Conservation (phyloP, 1,140 invertebrate species). For the Sinella curviseta region DNA sequence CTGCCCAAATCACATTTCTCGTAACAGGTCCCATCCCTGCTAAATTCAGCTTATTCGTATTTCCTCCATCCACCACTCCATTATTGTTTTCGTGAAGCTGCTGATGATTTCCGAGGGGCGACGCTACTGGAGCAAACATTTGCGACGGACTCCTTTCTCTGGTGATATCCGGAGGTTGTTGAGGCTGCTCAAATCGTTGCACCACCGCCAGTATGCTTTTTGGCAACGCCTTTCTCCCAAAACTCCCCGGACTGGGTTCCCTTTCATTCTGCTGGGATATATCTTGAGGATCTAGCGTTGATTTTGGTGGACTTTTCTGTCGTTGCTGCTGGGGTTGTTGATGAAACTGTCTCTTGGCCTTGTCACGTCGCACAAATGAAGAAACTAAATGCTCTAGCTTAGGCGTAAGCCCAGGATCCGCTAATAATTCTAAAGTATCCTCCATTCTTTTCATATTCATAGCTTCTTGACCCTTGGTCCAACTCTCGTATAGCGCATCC, state of each 20-base stretch:
- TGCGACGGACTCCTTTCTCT: not conserved
- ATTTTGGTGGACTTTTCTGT: slow-evolving; percentile 23
- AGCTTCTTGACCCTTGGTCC: slow-evolving; percentile 43
- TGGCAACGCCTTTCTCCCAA: slow-evolving; percentile 42
- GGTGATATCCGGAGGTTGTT: not conserved
- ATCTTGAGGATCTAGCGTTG: slow-evolving; percentile 11
- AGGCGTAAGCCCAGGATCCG: slow-evolving; percentile 37
- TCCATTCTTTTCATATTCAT: slow-evolving; percentile 45
- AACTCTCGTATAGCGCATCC: slow-evolving; percentile 48
- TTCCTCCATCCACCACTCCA: not conserved
- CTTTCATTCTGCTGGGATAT: slow-evolving; percentile 13
- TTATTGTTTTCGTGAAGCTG: not conserved
- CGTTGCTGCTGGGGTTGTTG: slow-evolving; percentile 35
- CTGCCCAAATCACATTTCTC: slow-evolving; percentile 38
- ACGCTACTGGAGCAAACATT: not conserved
- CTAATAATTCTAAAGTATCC: slow-evolving; percentile 46
- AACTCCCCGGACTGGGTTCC: slow-evolving; percentile 17
- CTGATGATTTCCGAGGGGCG: not conserved
- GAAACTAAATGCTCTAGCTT: slow-evolving; percentile 47
- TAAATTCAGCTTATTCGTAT: slow-evolving; percentile 25
- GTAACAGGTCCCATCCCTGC: not conserved
- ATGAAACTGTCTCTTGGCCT: not conserved
- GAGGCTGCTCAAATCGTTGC: slow-evolving; percentile 45
- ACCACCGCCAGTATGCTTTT: slow-evolving; percentile 49
- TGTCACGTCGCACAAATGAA: slow-evolving; percentile 41